A percentile compares a stretch with the other conserved stretches of the same genome.
Evolutionary conservation across 2,888 invertebrate species (phyloP).

Genomic region (Tryphoninae sp.): DNA sequence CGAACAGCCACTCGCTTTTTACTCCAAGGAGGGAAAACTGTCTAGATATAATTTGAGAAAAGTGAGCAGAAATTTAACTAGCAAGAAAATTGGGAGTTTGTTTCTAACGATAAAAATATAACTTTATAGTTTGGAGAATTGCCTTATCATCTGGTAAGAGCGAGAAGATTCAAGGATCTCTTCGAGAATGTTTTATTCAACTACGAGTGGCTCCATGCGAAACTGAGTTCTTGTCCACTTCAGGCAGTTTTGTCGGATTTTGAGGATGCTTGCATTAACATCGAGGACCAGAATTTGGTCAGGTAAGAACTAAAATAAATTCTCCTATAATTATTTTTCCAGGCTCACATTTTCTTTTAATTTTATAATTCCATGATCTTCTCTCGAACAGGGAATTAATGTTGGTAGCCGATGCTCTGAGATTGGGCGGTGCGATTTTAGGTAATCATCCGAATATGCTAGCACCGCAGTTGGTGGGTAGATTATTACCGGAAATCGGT

Average conservation of each 20-base stretch:
- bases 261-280: constrained; percentile 93
- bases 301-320: constrained; percentile 82
- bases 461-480: constrained; percentile 95
- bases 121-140: constrained; percentile 92
- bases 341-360: neutral
- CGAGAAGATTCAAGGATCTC: constrained; percentile 94
- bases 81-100: neutral
- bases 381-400: constrained; percentile 88
- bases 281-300: constrained; percentile 91
- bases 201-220: constrained; percentile 98
- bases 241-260: constrained; percentile 97
- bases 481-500: constrained; percentile 95
- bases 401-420: constrained; percentile 95
- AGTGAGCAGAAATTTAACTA: constrained; percentile 81
- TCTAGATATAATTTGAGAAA: constrained; percentile 97
- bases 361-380: neutral
- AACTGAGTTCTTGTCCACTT: constrained; percentile 96
- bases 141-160: constrained; percentile 96
- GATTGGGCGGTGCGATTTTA: constrained; percentile 96
- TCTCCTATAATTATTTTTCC: neutral
- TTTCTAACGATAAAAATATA: constrained; percentile 3
- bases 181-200: constrained; percentile 97
- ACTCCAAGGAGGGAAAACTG: constrained; percentile 93
- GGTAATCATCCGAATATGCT: constrained; percentile 97
- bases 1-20: constrained; percentile 94